A percentile compares a stretch with the other conserved stretches of the same genome.
Evolutionary conservation across 2,113 vertebrate species (phyloP).

Genomic region (Hippocampus barbouri): DNA sequence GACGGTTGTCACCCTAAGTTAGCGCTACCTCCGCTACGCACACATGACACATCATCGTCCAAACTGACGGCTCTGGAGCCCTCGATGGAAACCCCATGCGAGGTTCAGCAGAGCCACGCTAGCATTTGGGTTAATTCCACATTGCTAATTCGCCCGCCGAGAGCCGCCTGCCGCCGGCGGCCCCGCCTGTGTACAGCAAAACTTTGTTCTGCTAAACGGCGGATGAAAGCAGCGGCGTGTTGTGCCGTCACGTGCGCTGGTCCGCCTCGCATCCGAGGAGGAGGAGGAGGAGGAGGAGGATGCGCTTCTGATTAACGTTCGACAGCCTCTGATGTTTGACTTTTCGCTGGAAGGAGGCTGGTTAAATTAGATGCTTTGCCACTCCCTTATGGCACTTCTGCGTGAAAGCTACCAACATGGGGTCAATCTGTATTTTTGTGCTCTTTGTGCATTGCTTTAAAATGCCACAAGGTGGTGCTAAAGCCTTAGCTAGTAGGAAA

Average conservation of each 20-base stretch:
- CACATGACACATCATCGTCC: too few relatives aligned
- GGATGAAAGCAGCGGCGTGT: conserved; percentile 28
- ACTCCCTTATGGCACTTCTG: neutral
- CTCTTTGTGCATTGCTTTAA: too few relatives aligned
- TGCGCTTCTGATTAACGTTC: too few relatives aligned
- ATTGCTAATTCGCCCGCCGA: conserved; percentile 45
- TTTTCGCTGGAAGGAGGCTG: neutral
- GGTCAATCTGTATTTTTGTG: too few relatives aligned
- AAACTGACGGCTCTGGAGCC: too few relatives aligned
- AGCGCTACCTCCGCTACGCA: too few relatives aligned
- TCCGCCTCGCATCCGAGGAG: neutral
- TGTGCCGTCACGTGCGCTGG: conserved; percentile 19
- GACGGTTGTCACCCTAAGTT: too few relatives aligned
- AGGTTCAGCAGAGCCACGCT: too few relatives aligned
- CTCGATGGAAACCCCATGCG: too few relatives aligned
- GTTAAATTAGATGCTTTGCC: neutral
- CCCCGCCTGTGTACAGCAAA: neutral
- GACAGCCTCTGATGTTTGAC: neutral
- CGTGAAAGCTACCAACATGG: neutral
- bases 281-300: neutral
- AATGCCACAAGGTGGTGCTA: neutral
- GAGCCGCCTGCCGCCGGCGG: conserved; percentile 1
- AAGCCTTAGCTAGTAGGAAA: neutral
- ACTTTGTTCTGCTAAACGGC: conserved; percentile 35
- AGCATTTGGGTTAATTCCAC: too few relatives aligned